phyloP scores from a whole-genome alignment of 1,140 invertebrate species.

The Rhyacophila brunnea region DNA sequence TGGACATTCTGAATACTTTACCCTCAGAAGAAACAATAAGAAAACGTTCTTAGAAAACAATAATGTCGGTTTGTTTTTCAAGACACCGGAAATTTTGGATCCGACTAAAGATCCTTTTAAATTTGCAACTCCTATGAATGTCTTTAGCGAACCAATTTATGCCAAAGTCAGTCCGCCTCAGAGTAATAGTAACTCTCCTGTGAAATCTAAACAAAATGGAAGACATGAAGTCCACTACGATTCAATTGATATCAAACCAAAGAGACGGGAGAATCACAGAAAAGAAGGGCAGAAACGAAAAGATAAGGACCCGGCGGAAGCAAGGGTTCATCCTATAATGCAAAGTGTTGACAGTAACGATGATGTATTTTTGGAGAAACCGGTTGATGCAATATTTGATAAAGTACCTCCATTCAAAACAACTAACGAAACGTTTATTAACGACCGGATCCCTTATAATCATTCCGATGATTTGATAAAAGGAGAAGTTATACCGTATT shows the following conservation, averaged over 20 bases:
- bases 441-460: slow-evolving; percentile 13
- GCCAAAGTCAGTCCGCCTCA: slow-evolving; percentile 49
- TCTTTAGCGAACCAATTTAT: slow-evolving; percentile 49
- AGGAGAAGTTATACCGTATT: neutral
- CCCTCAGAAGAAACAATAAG: slow-evolving; percentile 47
- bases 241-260: slow-evolving; percentile 52
- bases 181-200: slow-evolving; percentile 45
- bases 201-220: slow-evolving; percentile 40
- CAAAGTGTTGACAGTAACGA: slow-evolving; percentile 30
- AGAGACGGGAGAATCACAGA: slow-evolving; percentile 19
- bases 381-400: slow-evolving; percentile 34
- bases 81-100: slow-evolving; percentile 5
- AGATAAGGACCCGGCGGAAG: slow-evolving; percentile 26
- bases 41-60: slow-evolving; percentile 50
- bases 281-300: slow-evolving; percentile 25
- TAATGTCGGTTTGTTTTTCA: slow-evolving; percentile 39
- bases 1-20: slow-evolving; percentile 53
- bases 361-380: slow-evolving; percentile 42
- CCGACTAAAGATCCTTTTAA: slow-evolving; percentile 32
- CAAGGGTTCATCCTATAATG: slow-evolving; percentile 25
- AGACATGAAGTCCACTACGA: slow-evolving; percentile 49
- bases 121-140: slow-evolving; percentile 29
- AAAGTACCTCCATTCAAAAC: neutral
- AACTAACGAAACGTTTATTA: neutral
- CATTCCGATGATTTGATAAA: neutral